Conservation (phyloP, 2,797 vertebrate genomes). For the Myoxocephalus aenaeus region DNA sequence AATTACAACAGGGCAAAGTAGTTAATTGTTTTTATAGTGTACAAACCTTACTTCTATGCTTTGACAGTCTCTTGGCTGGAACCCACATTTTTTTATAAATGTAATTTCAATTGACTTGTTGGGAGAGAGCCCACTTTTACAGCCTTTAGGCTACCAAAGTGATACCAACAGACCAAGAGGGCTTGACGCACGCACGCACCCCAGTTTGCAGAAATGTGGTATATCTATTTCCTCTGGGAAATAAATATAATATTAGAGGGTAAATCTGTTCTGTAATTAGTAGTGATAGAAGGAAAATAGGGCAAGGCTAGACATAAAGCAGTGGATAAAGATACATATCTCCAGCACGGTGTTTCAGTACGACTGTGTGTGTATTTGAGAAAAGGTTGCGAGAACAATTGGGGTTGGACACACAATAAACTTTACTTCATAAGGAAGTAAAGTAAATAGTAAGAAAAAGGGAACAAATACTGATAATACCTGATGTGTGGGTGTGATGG, state of each 20-base stretch:
- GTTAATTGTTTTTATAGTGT: slow-evolving; percentile 32
- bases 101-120: slow-evolving; percentile 19
- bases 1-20: slow-evolving; percentile 32
- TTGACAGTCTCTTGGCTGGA: not conserved
- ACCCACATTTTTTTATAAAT: slow-evolving; percentile 7
- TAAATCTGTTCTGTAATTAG: slow-evolving; percentile 47
- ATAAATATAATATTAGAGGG: slow-evolving; percentile 51
- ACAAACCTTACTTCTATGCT: not conserved
- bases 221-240: slow-evolving; percentile 38
- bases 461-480: not conserved
- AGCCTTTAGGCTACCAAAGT: slow-evolving; percentile 13
- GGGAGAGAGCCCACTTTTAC: slow-evolving; percentile 4
- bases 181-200: not conserved
- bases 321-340: slow-evolving; percentile 13
- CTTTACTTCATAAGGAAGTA: not conserved
- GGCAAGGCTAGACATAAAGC: slow-evolving; percentile 28
- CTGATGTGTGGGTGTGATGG: not conserved
- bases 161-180: slow-evolving; percentile 15
- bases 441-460: slow-evolving; percentile 8
- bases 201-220: slow-evolving; percentile 22
- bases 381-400: slow-evolving; percentile 13
- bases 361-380: slow-evolving; percentile 2
- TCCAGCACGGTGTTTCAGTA: not conserved
- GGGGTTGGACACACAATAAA: not conserved
- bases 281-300: slow-evolving; percentile 21